Evolutionary conservation across 2,797 vertebrate species (phyloP), one percentile per base, ranked within the genome.

Genomic region (Botia almorhae): DNA sequence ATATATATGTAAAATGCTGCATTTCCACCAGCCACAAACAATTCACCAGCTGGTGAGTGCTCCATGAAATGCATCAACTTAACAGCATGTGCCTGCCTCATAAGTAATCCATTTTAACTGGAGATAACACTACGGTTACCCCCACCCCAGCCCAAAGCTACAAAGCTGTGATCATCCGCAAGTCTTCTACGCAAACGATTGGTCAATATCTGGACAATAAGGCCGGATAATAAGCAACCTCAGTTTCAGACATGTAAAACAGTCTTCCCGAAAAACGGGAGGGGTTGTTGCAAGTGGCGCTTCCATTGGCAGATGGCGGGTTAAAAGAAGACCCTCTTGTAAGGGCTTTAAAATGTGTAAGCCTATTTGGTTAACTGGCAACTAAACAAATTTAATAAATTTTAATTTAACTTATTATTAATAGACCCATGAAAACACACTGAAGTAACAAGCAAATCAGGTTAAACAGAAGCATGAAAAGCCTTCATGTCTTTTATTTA

Each of bases 271-370:
- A 19, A 61, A 61, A 61, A 39, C 2, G 13, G n/a, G 11, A 4
- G 8, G 33, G 60, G 77, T 46, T 69, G 77, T 33, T 16, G 29
- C 58, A 63, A 56, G 21, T 29, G 61, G 36, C n/a, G 77, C 6
- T 55, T 63, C 39, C 67, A 77, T 36, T 81, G 82, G 87, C 91
- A 94, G 90, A 92, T 91, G 91, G 89, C 68, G 82, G 83, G 87
- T 87, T 7, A 7, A 81, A 81, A 89, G 79, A 89, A 90, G 87
- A 81, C 85, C 74, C 65, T 74, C 11, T 87, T 81, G 86, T 84
- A 85, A 90, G 89, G 90, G 85, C 89, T 92, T 88, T 81, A 88
- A 88, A 82, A 74, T 77, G 86, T 88, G 90, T 85, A 90, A 76
- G 70, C 85, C 87, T 84, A 73, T 74, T 72, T 86, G 90, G 72